These are phyloP conservation scores for Alaudala cheleensis DNA, from an alignment of 2,113 vertebrate genomes.

Conservation along the genomic window DNA sequence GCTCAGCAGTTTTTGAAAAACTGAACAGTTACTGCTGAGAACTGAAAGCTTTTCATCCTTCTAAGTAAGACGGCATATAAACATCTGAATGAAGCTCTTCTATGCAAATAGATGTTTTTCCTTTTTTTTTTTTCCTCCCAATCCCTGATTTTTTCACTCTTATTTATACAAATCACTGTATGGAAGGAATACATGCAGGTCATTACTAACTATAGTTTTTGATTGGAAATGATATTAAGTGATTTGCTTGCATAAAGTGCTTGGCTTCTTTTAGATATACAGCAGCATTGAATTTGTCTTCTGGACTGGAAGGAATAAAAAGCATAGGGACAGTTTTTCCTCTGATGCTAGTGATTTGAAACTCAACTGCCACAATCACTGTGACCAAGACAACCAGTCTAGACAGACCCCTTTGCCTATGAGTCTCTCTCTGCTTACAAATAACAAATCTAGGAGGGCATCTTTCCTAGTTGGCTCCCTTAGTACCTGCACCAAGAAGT, in stretches of 20 bases:
- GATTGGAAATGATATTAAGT: neutral
- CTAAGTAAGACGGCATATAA: neutral
- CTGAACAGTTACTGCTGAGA: neutral
- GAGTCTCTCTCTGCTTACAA: neutral
- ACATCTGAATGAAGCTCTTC: neutral
- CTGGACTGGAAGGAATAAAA: neutral
- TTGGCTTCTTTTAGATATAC: neutral
- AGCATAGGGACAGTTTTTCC: neutral
- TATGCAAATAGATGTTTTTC: neutral
- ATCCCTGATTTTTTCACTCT: neutral
- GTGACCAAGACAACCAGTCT: neutral
- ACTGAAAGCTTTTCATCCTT: neutral
- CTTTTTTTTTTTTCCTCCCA: rapidly evolving
- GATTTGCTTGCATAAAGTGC: neutral
- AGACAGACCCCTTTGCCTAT: neutral
- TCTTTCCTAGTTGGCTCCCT: neutral
- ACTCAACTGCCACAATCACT: neutral
- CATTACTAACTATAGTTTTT: neutral
- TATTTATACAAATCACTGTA: neutral
- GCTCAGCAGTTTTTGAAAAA: neutral
- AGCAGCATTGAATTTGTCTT: neutral
- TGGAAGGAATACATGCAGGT: neutral
- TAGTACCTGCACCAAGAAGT: neutral
- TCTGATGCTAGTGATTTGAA: neutral
- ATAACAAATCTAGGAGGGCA: neutral